Conservation (phyloP, 2,888 invertebrate species). For the Schrankia costaestrigalis region DNA sequence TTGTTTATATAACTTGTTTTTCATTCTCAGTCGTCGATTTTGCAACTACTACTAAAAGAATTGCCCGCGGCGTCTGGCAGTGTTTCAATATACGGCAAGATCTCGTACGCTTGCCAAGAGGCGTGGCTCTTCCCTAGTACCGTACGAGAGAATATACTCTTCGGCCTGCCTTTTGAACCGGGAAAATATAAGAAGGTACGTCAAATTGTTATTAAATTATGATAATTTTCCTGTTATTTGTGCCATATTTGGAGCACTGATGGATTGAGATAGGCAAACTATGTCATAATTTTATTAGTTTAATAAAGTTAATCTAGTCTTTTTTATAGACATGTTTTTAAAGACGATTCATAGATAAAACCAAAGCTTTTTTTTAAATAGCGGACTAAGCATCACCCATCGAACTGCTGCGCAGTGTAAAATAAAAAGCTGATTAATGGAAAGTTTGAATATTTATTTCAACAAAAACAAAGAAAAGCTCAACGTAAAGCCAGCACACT, state of each 20-base stretch:
- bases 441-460: too few species aligned
- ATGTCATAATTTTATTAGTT: slow-evolving; percentile 11
- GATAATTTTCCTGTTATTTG: slow-evolving; percentile 19
- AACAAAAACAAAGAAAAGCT: too few species aligned
- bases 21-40: slow-evolving; percentile 78
- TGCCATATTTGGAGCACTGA: slow-evolving; percentile 16
- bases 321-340: too few species aligned
- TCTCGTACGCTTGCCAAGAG: slow-evolving; percentile 91
- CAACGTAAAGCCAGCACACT: too few species aligned
- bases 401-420: too few species aligned
- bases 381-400: too few species aligned
- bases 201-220: slow-evolving; percentile 29
- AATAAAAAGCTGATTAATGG: too few species aligned
- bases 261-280: slow-evolving; percentile 10
- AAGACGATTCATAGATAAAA: too few species aligned
- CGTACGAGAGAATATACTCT: slow-evolving; percentile 92
- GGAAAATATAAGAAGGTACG: slow-evolving; percentile 77
- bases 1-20: slow-evolving; percentile 27
- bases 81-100: slow-evolving; percentile 81
- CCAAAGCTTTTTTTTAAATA: too few species aligned
- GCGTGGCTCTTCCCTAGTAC: slow-evolving; percentile 91
- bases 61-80: slow-evolving; percentile 82
- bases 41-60: slow-evolving; percentile 87
- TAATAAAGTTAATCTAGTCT: too few species aligned
- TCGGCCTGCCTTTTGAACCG: slow-evolving; percentile 84